Evolutionary conservation across 2,797 vertebrate species (phyloP).

Genomic region (Phataginus tetradactyla): DNA sequence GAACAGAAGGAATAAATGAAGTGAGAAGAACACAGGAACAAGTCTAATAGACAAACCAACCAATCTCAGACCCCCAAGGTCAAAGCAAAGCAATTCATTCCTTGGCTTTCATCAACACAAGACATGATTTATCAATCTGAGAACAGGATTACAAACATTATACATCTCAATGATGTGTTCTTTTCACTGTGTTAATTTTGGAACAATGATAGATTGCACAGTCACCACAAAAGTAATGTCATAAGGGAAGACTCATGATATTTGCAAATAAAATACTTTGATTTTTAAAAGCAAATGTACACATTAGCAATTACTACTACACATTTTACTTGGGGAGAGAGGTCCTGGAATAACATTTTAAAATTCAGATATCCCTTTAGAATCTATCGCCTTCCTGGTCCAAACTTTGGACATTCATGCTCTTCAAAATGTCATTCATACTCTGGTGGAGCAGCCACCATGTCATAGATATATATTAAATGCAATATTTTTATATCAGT

Average conservation of each 20-base stretch:
- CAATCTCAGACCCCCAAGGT: constrained; percentile 87
- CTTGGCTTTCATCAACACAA: constrained; percentile 83
- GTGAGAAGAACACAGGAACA: constrained; percentile 85
- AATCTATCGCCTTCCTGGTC: neutral
- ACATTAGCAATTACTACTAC: constrained; percentile 41
- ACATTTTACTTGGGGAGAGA: neutral
- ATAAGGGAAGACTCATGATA: constrained; percentile 81
- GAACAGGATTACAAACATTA: constrained; percentile 86
- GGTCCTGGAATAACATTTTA: neutral
- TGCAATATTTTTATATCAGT: neutral
- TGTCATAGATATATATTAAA: neutral
- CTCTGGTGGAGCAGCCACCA: neutral
- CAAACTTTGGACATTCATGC: constrained; percentile 37
- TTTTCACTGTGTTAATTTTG: constrained; percentile 85
- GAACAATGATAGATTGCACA: constrained; percentile 85
- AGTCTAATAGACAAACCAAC: constrained; percentile 86
- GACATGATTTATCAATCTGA: constrained; percentile 88
- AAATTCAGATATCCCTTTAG: constrained; percentile 15
- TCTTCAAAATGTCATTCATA: constrained; percentile 50
- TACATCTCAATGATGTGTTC: constrained; percentile 89
- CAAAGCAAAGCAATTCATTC: constrained; percentile 86
- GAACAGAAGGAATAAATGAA: constrained; percentile 86
- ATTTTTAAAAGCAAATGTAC: neutral
- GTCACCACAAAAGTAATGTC: constrained; percentile 78
- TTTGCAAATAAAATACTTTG: constrained; percentile 69